phyloP scores from a whole-genome alignment of 1,140 invertebrate species.

The Drosophila mauritiana region DNA sequence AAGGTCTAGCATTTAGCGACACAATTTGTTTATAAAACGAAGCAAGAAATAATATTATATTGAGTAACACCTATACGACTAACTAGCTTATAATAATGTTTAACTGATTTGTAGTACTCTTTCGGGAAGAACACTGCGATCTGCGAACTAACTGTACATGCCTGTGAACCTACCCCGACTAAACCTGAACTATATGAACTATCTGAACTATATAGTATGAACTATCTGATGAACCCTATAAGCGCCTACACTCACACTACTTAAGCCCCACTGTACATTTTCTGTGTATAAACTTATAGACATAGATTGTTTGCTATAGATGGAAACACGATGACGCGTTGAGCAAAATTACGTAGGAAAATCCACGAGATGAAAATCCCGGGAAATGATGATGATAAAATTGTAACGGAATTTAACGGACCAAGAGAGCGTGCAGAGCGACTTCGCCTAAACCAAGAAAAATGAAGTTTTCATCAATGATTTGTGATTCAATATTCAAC shows the following conservation, averaged over 20 bases:
- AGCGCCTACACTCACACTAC: slow-evolving; percentile 22
- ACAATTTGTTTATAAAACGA: slow-evolving; percentile 79
- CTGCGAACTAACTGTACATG: slow-evolving; percentile 64
- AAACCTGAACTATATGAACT: slow-evolving; percentile 22
- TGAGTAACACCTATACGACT: slow-evolving; percentile 20
- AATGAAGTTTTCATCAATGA: slow-evolving; percentile 84
- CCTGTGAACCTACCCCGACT: slow-evolving; percentile 54
- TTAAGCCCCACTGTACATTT: slow-evolving; percentile 68
- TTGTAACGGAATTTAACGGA: slow-evolving; percentile 81
- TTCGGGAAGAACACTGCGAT: slow-evolving; percentile 52
- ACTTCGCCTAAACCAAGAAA: slow-evolving; percentile 79
- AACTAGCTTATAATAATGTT: slow-evolving; percentile 72
- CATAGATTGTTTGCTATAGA: slow-evolving; percentile 65
- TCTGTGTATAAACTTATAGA: slow-evolving; percentile 72
- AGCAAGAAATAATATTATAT: slow-evolving; percentile 42
- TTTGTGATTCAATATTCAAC: slow-evolving; percentile 83
- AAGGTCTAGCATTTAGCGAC: slow-evolving; percentile 78
- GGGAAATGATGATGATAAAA: slow-evolving; percentile 57
- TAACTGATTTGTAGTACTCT: slow-evolving; percentile 82
- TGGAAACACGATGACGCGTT: slow-evolving; percentile 57
- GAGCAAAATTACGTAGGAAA: slow-evolving; percentile 25
- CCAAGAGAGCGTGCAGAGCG: slow-evolving; percentile 81
- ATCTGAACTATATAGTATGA: slow-evolving; percentile 18
- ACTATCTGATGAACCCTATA: slow-evolving; percentile 20
- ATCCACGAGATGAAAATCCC: neutral